Percentiles rank a stretch among this genome's conserved stretches.
Evolutionary conservation across 2,888 invertebrate species (phyloP).

Genomic region (Eupithecia pulchellata): DNA sequence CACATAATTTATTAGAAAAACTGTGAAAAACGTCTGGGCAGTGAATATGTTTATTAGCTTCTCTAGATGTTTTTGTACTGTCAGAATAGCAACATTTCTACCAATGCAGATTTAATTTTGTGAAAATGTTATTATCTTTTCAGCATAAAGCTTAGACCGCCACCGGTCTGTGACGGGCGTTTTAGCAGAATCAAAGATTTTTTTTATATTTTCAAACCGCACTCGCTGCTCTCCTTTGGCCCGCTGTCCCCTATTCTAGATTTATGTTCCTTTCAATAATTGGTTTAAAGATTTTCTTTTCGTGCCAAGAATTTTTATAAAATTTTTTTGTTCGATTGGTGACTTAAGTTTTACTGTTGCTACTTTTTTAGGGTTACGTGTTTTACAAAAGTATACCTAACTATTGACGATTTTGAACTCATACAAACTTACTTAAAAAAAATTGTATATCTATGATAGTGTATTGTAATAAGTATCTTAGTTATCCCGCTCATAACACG

Average conservation of each 20-base stretch:
- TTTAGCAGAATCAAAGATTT: slow-evolving; percentile 40
- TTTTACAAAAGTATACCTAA: not conserved
- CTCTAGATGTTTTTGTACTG: not conserved
- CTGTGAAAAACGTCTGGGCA: not conserved
- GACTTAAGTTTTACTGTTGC: not conserved
- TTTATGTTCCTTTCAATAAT: slow-evolving; percentile 39
- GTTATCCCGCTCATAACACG: too few species aligned
- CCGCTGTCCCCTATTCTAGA: slow-evolving; percentile 33
- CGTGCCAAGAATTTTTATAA: slow-evolving; percentile 29
- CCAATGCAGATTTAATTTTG: not conserved
- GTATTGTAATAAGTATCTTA: too few species aligned
- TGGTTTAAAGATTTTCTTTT: slow-evolving; percentile 33
- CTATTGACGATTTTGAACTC: not conserved
- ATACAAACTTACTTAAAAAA: too few species aligned
- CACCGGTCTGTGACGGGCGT: slow-evolving; percentile 29
- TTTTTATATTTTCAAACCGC: slow-evolving; percentile 33
- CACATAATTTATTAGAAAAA: not conserved
- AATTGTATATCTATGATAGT: too few species aligned
- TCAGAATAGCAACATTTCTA: not conserved
- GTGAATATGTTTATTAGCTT: not conserved
- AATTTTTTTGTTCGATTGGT: slow-evolving; percentile 3
- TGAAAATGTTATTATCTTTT: not conserved
- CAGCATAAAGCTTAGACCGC: slow-evolving; percentile 20
- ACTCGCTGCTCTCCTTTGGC: slow-evolving; percentile 14
- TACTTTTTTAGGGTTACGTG: not conserved